Percentiles rank a stretch among this genome's conserved stretches.
phyloP scores from a whole-genome alignment of 1,140 invertebrate genomes.

The Rhagoletis pomonella region DNA sequence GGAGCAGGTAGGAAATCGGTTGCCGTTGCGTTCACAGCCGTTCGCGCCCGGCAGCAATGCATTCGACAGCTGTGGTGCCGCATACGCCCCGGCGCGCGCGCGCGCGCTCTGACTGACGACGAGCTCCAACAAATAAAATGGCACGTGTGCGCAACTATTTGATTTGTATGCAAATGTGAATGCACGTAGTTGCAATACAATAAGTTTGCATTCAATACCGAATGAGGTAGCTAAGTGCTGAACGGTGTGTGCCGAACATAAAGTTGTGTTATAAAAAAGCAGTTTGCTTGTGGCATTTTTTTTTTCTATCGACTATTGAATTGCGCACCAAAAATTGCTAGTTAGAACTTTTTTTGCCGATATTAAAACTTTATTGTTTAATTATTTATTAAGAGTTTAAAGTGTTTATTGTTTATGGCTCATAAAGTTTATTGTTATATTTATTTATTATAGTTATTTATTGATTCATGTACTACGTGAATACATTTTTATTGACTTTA shows the following conservation, averaged over 20 bases:
- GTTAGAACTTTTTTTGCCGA: background rate
- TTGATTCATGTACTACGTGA: background rate
- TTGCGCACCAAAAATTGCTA: background rate
- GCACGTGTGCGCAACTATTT: constrained; percentile 27
- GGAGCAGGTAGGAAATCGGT: constrained; percentile 17
- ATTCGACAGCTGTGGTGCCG: background rate
- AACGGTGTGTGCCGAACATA: background rate
- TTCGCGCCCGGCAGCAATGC: constrained; percentile 2
- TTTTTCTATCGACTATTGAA: constrained; percentile 14
- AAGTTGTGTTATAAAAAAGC: background rate
- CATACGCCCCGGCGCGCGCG: constrained; percentile 21
- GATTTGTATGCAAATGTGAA: constrained; percentile 3
- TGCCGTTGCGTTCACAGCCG: background rate
- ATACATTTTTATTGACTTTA: no score
- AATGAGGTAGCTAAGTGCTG: background rate
- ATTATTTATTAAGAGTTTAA: background rate
- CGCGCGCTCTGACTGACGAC: background rate
- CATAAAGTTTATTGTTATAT: no score
- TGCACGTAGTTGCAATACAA: background rate
- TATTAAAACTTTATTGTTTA: background rate
- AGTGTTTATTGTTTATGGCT: no score
- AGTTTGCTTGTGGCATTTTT: background rate
- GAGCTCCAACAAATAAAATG: background rate
- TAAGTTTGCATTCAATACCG: constrained; percentile 7
- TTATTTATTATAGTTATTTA: background rate